phyloP scores from a whole-genome alignment of 2,888 invertebrate genomes.

The Melinaea menophilus region DNA sequence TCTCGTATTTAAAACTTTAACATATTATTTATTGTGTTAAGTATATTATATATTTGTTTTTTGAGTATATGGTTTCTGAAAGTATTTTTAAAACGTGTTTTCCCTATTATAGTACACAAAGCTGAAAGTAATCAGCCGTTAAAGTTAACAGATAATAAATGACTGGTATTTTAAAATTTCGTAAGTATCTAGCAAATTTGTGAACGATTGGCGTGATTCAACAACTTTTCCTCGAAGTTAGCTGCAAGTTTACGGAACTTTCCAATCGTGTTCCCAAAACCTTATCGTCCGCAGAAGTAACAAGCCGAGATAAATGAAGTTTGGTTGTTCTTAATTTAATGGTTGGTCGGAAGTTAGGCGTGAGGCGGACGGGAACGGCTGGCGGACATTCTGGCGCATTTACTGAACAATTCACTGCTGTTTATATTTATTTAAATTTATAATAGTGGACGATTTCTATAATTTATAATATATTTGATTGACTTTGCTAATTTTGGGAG shows the following conservation, averaged over 20 bases:
- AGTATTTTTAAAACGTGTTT: too few relatives aligned
- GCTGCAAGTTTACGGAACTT: constrained; percentile 59
- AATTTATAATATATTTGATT: too few relatives aligned
- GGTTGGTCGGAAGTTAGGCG: constrained; percentile 64
- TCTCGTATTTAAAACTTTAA: too few relatives aligned
- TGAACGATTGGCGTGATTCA: constrained; percentile 72
- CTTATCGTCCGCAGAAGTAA: constrained; percentile 72
- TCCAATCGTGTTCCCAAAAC: constrained; percentile 63
- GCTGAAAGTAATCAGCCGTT: constrained; percentile 22
- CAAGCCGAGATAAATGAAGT: constrained; percentile 76
- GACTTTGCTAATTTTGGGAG: too few relatives aligned
- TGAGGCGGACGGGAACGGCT: constrained; percentile 65
- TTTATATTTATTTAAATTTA: constrained; percentile 25
- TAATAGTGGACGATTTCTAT: too few relatives aligned
- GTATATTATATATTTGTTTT: too few relatives aligned
- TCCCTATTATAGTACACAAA: constrained; percentile 12
- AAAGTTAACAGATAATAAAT: constrained; percentile 54
- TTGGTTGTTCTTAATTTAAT: constrained; percentile 75
- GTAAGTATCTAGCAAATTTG: constrained; percentile 68
- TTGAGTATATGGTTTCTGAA: too few relatives aligned
- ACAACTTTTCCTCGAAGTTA: constrained; percentile 65
- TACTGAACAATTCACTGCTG: constrained; percentile 54
- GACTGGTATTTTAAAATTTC: constrained; percentile 68
- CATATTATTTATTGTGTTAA: too few relatives aligned
- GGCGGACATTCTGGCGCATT: constrained; percentile 49